Evolutionary conservation across 1,140 invertebrate genomes (phyloP).

Genomic region (Cryptotermes secundus): DNA sequence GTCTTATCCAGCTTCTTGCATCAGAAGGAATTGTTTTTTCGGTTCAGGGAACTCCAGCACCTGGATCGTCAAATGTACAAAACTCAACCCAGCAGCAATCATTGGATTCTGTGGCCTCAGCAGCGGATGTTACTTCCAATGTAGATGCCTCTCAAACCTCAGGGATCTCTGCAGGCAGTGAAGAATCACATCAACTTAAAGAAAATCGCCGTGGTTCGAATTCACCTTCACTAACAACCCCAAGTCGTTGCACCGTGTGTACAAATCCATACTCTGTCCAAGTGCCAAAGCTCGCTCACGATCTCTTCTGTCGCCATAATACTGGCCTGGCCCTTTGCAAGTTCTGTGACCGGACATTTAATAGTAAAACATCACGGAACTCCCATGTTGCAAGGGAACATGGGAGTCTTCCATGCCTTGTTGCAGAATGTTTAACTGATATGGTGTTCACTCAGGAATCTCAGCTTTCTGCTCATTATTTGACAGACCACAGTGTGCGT

Average conservation of each 20-base stretch:
- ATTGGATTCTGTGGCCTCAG: background rate
- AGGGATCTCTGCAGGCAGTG: constrained; percentile 31
- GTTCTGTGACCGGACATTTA: constrained; percentile 33
- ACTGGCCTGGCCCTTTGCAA: constrained; percentile 31
- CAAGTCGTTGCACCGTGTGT: constrained; percentile 32
- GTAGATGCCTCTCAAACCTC: constrained; percentile 32
- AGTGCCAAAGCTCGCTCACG: constrained; percentile 36
- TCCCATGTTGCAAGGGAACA: constrained; percentile 31
- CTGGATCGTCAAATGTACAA: constrained; percentile 30
- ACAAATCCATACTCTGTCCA: constrained; percentile 34
- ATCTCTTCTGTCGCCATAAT: constrained; percentile 32
- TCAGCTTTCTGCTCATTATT: constrained; percentile 33
- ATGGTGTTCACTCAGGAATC: constrained; percentile 32
- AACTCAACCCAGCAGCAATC: background rate
- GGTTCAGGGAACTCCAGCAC: constrained; percentile 32
- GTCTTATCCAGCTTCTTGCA: constrained; percentile 32
- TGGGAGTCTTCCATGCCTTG: constrained; percentile 27
- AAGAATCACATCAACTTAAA: constrained; percentile 24
- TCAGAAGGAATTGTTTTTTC: constrained; percentile 31
- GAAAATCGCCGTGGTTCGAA: constrained; percentile 3
- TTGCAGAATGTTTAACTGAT: constrained; percentile 21
- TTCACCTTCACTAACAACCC: constrained; percentile 20
- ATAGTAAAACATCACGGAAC: constrained; percentile 24
- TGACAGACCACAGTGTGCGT: constrained; percentile 27
- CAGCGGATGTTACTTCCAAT: constrained; percentile 22